Conservation (phyloP, 2,113 vertebrate genomes). For the Ceratotherium simum region DNA sequence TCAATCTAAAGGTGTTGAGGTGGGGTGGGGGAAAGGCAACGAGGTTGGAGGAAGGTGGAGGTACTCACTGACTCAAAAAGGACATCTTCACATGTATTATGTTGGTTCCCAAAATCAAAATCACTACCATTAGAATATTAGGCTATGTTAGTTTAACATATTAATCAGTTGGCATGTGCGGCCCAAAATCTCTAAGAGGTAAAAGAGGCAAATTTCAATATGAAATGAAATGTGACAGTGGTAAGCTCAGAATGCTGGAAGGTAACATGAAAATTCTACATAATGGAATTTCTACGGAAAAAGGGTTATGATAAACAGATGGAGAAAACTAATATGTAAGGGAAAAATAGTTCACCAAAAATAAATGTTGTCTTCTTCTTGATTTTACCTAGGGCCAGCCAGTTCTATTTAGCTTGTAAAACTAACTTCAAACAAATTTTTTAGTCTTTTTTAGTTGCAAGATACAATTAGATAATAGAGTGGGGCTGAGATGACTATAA, state of each 20-base stretch:
- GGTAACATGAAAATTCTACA: constrained; percentile 13
- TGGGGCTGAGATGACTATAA: not conserved
- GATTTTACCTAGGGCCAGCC: not conserved
- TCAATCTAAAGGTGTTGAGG: not conserved
- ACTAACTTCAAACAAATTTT: constrained; percentile 1
- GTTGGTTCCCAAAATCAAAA: not conserved
- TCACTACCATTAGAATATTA: constrained; percentile 13
- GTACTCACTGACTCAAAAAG: not conserved
- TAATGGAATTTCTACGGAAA: not conserved
- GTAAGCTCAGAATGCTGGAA: not conserved
- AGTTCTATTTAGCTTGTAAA: constrained; percentile 11
- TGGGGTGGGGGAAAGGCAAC: not conserved
- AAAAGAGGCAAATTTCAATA: constrained; percentile 32
- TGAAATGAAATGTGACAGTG: constrained; percentile 26
- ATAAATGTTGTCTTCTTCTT: not conserved
- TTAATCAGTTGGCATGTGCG: not conserved
- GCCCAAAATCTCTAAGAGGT: not conserved
- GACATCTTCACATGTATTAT: not conserved
- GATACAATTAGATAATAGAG: not conserved
- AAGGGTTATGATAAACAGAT: not conserved
- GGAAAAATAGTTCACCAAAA: constrained; percentile 5
- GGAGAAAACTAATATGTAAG: not conserved
- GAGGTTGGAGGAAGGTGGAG: not conserved
- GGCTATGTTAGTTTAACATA: not conserved
- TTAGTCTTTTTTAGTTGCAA: constrained; percentile 4